phyloP scores from a whole-genome alignment of 1,140 invertebrate genomes.

The Telenomus remus region DNA sequence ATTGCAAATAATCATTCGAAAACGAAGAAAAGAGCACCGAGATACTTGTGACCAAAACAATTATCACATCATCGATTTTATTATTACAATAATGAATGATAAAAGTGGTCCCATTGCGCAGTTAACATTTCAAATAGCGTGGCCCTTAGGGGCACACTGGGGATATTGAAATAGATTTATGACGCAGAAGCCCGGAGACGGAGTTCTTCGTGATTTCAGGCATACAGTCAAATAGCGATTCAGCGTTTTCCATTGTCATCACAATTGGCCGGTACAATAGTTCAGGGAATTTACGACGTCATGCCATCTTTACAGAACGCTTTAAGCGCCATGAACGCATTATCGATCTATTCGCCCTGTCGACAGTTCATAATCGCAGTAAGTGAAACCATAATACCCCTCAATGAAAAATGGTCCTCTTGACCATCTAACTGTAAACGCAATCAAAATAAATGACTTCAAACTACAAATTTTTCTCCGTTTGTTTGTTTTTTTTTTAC shows the following conservation, averaged over 20 bases:
- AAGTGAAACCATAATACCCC: constrained; percentile 56
- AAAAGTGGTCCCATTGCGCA: constrained; percentile 3
- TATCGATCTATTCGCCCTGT: constrained; percentile 60
- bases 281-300: constrained; percentile 62
- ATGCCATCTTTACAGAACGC: constrained; percentile 59
- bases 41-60: no score
- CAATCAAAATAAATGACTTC: constrained; percentile 53
- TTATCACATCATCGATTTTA: neutral
- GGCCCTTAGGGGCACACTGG: constrained; percentile 19
- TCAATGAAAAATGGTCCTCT: constrained; percentile 51
- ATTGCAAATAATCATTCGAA: no score
- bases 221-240: constrained; percentile 61
- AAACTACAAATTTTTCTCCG: neutral
- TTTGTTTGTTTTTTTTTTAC: neutral
- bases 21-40: no score
- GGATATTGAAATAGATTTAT: constrained; percentile 56
- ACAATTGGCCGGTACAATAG: constrained; percentile 61
- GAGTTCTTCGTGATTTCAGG: constrained; percentile 60
- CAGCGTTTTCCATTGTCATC: constrained; percentile 65
- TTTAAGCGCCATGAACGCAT: constrained; percentile 56
- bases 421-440: constrained; percentile 34
- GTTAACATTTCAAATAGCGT: constrained; percentile 33
- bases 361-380: constrained; percentile 59
- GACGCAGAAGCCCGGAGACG: constrained; percentile 28
- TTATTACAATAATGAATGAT: neutral